Evolutionary conservation across 2,113 vertebrate genomes (phyloP).

Genomic region (Menura novaehollandiae): DNA sequence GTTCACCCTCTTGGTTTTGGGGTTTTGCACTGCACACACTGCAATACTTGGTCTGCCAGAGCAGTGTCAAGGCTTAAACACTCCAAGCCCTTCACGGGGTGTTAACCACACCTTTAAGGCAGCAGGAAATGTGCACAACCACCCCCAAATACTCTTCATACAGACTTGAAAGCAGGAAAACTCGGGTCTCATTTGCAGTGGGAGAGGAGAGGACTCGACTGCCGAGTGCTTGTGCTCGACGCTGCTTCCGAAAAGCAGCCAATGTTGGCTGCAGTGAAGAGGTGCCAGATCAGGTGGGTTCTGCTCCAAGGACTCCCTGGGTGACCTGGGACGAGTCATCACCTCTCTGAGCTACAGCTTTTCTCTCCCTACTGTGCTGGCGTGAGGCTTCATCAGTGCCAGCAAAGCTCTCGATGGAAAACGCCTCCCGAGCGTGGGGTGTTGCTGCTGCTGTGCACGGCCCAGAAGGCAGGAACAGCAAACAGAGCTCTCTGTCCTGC

Average conservation of each 20-base stretch:
- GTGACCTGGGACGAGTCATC: neutral
- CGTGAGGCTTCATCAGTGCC: neutral
- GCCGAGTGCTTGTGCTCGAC: neutral
- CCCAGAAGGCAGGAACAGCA: neutral
- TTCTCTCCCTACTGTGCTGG: neutral
- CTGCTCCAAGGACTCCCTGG: neutral
- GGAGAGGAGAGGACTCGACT: neutral
- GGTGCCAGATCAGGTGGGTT: neutral
- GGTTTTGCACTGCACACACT: neutral
- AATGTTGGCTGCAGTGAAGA: neutral
- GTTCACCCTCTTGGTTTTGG: neutral
- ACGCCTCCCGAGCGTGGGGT: rapidly evolving
- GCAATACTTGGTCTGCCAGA: neutral
- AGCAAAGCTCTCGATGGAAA: neutral
- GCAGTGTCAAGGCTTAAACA: neutral
- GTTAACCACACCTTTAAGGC: neutral
- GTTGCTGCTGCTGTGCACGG: neutral
- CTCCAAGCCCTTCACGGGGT: neutral
- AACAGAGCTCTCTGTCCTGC: neutral
- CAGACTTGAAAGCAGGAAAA: neutral
- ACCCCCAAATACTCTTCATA: neutral
- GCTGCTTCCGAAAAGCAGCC: neutral
- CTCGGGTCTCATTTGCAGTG: neutral
- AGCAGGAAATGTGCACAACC: neutral
- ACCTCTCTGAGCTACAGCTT: neutral